Evolutionary conservation across 2,888 invertebrate species (phyloP), one percentile per base, ranked within the genome.

Genomic region (Harpagoxenus sublaevis): DNA sequence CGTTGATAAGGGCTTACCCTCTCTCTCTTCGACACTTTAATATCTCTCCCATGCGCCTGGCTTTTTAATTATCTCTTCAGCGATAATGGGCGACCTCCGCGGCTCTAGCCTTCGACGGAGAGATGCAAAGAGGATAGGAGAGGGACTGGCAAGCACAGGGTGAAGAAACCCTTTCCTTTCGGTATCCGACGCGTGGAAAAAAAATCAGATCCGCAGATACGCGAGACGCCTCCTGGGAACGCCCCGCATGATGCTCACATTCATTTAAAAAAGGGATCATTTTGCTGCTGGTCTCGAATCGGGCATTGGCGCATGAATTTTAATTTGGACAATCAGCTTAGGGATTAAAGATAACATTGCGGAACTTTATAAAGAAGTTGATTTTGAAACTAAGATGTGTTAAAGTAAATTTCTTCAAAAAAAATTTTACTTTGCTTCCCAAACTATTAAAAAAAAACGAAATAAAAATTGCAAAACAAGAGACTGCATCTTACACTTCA

Each of bases 11-110:
- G 89, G 92, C 87, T 90, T 87, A 84, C 84, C n/a, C 51, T 77
- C 73, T 71, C 83, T 82, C 84, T 86, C 87, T 89, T 86, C 87
- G 88, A 89, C 86, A 90, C 89, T 92, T 91, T 91, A 91, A 91
- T 91, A 91, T 91, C 90, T 92, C 89, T 89, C 86, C 86, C 87
- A 42, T 68, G 89, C 77, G 90, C 86, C 92, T 89, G 93, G 91
- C 93, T 94, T 94, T 94, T 94, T 93, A 94, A 94, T 94, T 94
- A 93, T 94, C 93, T 92, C 90, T 89, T 88, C 90, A 90, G 91
- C 90, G 92, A 91, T 93, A 93, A 93, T 93, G 92, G 93, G 90
- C 91, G 91, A 90, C 89, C 89, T 92, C 86, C 86, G 86, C 70
- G 86, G 89, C 90, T 90, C 89, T 78, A 88, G 89, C 87, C 92